Conservation (phyloP, 2,113 vertebrate species). For the Picathartes gymnocephalus region DNA sequence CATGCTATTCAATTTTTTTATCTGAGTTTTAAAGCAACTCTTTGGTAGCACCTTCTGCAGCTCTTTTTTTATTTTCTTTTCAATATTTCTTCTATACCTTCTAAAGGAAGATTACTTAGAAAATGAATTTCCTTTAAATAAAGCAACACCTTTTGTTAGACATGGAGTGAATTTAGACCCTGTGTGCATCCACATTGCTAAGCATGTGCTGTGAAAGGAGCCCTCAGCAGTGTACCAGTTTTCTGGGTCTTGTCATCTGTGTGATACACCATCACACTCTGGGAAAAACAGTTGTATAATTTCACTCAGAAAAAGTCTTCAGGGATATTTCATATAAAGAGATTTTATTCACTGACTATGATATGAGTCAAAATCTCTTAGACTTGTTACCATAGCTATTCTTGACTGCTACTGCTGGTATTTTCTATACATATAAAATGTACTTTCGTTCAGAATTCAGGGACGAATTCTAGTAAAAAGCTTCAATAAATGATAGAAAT, state of each 20-base stretch:
- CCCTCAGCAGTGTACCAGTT: constrained; percentile 24
- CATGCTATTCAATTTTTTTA: neutral
- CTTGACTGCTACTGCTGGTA: constrained; percentile 35
- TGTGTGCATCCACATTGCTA: neutral
- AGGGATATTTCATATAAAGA: constrained; percentile 16
- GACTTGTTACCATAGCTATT: constrained; percentile 50
- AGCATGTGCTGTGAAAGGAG: neutral
- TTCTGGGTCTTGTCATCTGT: constrained; percentile 5
- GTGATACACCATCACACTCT: neutral
- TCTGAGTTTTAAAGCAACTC: neutral
- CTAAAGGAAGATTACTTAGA: neutral
- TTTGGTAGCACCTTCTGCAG: neutral
- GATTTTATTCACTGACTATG: constrained; percentile 52
- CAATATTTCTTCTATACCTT: neutral
- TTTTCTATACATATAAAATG: constrained; percentile 56
- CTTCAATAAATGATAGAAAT: constrained; percentile 44
- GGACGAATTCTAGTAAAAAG: constrained; percentile 4
- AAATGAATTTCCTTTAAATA: neutral
- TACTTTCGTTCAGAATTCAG: constrained; percentile 19
- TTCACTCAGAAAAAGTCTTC: constrained; percentile 30
- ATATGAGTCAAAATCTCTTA: constrained; percentile 53
- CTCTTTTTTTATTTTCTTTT: neutral
- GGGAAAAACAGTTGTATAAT: constrained; percentile 45
- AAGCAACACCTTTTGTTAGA: neutral
- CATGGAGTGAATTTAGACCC: neutral